Percentiles rank a stretch among this genome's conserved stretches.
phyloP scores from a whole-genome alignment of 2,797 vertebrate species.

The Muscicapa striata region DNA sequence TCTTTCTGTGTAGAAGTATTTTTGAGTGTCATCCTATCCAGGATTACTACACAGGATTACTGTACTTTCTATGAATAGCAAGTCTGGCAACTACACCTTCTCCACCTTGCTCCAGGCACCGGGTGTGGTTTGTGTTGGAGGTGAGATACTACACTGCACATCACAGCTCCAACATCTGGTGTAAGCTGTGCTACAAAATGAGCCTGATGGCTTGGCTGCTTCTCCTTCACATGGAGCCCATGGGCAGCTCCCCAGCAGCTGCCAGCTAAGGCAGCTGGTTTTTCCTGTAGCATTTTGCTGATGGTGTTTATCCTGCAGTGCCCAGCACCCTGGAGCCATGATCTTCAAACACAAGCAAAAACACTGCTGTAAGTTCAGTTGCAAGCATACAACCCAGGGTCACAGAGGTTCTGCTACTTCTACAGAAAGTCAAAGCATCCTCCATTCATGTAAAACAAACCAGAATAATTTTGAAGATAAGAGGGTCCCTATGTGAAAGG shows the following conservation, averaged over 20 bases:
- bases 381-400: neutral
- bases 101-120: neutral
- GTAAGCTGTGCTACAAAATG: neutral
- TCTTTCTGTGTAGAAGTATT: neutral
- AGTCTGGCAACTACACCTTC: neutral
- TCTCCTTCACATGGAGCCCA: neutral
- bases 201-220: neutral
- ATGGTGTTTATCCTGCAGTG: neutral
- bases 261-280: neutral
- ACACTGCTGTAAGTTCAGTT: neutral
- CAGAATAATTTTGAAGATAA: neutral
- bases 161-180: neutral
- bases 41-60: slow-evolving; percentile 52
- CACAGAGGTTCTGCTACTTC: neutral
- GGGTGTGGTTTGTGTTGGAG: neutral
- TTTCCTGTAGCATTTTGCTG: neutral
- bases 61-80: slow-evolving; percentile 43
- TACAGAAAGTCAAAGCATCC: neutral
- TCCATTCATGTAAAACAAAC: neutral
- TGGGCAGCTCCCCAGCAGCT: neutral
- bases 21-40: neutral
- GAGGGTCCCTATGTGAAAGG: neutral
- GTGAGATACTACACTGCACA: neutral
- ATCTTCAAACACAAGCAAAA: neutral
- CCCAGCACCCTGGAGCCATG: neutral